Conservation (phyloP, 2,797 vertebrate genomes). For the Etheostoma nigrum region DNA sequence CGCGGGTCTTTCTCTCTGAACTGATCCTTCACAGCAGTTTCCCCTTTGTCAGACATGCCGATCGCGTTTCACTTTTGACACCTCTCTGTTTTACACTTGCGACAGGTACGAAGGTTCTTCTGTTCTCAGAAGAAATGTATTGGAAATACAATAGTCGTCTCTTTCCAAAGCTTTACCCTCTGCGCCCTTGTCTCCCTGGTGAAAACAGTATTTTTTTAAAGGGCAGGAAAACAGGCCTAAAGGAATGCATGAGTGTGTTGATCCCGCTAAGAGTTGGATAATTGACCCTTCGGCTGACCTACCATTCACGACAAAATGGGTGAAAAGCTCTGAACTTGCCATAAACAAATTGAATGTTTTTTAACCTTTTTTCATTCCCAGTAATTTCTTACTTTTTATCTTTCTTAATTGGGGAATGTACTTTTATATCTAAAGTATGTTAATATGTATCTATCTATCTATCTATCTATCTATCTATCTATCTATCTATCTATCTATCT, state of each 20-base stretch:
- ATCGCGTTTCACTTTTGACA: slow-evolving; percentile 87
- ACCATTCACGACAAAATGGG: slow-evolving; percentile 36
- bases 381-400: not conserved
- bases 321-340: slow-evolving; percentile 11
- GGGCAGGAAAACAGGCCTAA: slow-evolving; percentile 59
- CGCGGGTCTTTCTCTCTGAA: slow-evolving; percentile 69
- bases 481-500: slow-evolving; percentile 40
- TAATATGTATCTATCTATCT: slow-evolving; percentile 9
- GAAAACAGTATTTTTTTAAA: slow-evolving; percentile 64
- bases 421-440: slow-evolving; percentile 11
- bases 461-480: slow-evolving; percentile 11
- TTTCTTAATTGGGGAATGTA: not conserved
- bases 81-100: slow-evolving; percentile 75
- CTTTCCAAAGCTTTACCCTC: slow-evolving; percentile 65
- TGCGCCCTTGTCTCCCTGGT: slow-evolving; percentile 52
- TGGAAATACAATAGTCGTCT: slow-evolving; percentile 64
- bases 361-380: not conserved
- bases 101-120: slow-evolving; percentile 77
- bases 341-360: not conserved
- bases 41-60: slow-evolving; percentile 77
- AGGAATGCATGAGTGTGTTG: slow-evolving; percentile 71
- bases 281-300: slow-evolving; percentile 72
- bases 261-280: slow-evolving; percentile 63
- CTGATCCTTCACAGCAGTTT: slow-evolving; percentile 77
- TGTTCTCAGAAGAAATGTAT: slow-evolving; percentile 72